A percentile compares a stretch with the other conserved stretches of the same genome.
Conservation (phyloP, 2,888 invertebrate genomes). For the Phytoseiulus persimilis region DNA sequence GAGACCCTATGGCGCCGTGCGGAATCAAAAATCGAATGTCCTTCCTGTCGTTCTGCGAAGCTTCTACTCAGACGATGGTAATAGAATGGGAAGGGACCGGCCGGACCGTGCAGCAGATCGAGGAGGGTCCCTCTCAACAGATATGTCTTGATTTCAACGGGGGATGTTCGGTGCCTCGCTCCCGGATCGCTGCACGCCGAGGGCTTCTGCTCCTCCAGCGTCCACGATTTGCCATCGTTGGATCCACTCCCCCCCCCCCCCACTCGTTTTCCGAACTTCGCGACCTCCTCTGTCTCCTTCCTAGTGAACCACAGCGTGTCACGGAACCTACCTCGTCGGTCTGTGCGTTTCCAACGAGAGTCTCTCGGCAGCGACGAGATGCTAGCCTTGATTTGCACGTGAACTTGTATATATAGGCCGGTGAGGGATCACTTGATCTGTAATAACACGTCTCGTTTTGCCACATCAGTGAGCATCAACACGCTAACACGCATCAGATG, state of each 20-base stretch:
- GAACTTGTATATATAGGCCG: background rate
- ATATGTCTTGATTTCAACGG: background rate
- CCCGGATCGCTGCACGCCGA: background rate
- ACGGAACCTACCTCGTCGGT: too few relatives aligned
- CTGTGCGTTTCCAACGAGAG: too few relatives aligned
- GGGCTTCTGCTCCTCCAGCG: too few relatives aligned
- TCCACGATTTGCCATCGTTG: too few relatives aligned
- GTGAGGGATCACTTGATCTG: background rate
- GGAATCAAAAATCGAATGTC: background rate
- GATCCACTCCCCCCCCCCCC: too few relatives aligned
- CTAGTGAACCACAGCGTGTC: too few relatives aligned
- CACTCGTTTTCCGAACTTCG: too few relatives aligned
- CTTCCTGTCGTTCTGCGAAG: background rate
- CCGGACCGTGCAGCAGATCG: background rate
- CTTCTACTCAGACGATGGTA: background rate
- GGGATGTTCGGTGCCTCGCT: background rate
- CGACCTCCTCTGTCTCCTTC: too few relatives aligned
- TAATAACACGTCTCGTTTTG: constrained; percentile 5
- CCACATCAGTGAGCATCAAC: background rate
- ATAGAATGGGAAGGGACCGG: background rate
- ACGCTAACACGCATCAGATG: background rate
- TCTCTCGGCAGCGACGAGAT: too few relatives aligned
- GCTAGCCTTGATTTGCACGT: background rate
- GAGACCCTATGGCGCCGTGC: background rate
- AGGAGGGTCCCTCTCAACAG: background rate